Evolutionary conservation across 2,888 invertebrate species (phyloP), one percentile per base, ranked within the genome.

Genomic region (Bellardia pandia): DNA sequence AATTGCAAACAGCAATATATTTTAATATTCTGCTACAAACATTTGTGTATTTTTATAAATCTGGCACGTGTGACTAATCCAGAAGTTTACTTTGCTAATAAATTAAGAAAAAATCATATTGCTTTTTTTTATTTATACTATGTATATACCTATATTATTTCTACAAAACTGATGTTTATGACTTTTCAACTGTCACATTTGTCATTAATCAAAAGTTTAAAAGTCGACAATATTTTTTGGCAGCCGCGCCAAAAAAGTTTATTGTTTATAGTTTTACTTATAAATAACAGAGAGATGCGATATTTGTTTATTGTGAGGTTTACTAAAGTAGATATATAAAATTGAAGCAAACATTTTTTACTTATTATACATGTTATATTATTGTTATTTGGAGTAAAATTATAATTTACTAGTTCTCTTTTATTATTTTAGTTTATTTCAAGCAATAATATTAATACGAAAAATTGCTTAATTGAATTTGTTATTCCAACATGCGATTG

Each of bases 121-220:
- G 9, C 11, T 30, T 30, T 58, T 14, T 42, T 72, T 13, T 14
- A 13, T 58, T 3, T 14, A 40, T 74, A 30, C 3, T 40, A n/a
- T n/a, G n/a, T n/a, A n/a, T 33, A 60, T 60, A 23, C 23, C 23
- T 23, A 23, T 23, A 74, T n/a, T 58, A 76, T 40, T 40, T 51
- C 30, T 23, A 53, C 9, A 53, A 53, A 76, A 53, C 23, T 66
- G 51, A 66, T 53, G 64, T 76, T 66, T 76, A 64, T 51, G 64
- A 66, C 40, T 80, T 53, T 71, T 45, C n/a, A 23, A 23, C 72
- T 80, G 62, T 62, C 80, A 64, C 72, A 80, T 80, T 64, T 80
- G 53, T 72, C 64, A 72, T 72, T 56, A 72, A 76, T 76, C 76
- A 48, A 40, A 42, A 45, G 51, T 51, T 62, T 51, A 40, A 51